These are phyloP conservation scores for Miniopterus natalensis DNA, from an alignment of 2,113 vertebrate genomes.

Conservation along the genomic window DNA sequence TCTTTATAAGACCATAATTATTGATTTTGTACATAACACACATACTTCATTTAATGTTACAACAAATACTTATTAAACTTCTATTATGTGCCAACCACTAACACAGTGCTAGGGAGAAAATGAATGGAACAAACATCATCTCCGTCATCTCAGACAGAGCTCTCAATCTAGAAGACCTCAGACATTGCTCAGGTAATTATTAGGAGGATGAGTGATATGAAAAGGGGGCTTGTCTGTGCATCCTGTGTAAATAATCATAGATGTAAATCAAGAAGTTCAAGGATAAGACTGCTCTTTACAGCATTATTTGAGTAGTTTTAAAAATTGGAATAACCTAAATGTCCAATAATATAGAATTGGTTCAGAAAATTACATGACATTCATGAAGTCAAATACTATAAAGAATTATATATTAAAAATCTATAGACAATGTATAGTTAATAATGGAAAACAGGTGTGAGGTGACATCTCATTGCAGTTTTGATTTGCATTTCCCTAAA, in stretches of 20 bases:
- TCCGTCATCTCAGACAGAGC: not conserved
- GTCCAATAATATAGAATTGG: not conserved
- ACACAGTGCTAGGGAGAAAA: not conserved
- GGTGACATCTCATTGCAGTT: not conserved
- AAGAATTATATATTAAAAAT: not conserved
- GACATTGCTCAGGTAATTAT: not conserved
- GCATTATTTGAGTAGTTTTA: not conserved
- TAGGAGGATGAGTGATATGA: not conserved
- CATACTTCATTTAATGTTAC: conserved; percentile 25
- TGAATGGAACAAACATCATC: not conserved
- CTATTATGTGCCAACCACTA: not conserved
- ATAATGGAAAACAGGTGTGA: not conserved
- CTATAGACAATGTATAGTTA: not conserved
- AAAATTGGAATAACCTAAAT: conserved; percentile 58
- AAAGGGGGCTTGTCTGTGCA: not conserved
- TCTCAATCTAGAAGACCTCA: not conserved
- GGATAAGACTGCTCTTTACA: not conserved
- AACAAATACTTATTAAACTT: not conserved
- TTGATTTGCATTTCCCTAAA: not conserved
- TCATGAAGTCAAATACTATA: conserved; percentile 18
- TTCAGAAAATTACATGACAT: not conserved
- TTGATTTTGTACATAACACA: not conserved
- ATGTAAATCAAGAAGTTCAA: conserved; percentile 56
- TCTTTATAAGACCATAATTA: conserved; percentile 21
- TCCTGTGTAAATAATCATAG: not conserved